phyloP scores from a whole-genome alignment of 2,888 invertebrate species.

The Cephus sareptanus region DNA sequence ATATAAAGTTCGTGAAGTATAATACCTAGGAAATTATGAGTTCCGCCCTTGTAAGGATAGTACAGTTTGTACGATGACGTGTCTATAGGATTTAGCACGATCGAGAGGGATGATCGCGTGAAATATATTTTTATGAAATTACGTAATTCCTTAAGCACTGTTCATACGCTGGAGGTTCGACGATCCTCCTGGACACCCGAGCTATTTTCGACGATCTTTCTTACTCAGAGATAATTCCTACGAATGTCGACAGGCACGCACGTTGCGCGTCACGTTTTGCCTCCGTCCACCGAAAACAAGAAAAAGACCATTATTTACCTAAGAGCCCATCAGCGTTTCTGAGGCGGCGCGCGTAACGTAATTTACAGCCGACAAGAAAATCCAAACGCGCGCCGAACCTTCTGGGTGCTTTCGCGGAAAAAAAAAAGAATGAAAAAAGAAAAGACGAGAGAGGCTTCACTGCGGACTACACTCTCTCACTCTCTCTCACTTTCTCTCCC shows the following conservation, averaged over 20 bases:
- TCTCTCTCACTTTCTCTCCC: too few relatives aligned
- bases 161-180: not conserved
- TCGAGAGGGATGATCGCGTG: not conserved
- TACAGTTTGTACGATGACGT: not conserved
- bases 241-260: not conserved
- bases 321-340: not conserved
- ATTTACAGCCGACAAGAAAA: constrained; percentile 3
- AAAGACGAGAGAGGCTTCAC: not conserved
- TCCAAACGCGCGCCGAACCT: not conserved
- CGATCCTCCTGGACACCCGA: not conserved
- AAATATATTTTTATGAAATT: not conserved
- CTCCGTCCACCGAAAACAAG: not conserved
- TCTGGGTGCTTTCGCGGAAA: not conserved
- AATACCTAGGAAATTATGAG: not conserved
- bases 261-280: not conserved
- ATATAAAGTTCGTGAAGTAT: too few relatives aligned
- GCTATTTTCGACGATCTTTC: not conserved
- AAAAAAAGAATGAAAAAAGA: not conserved
- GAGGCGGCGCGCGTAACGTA: not conserved
- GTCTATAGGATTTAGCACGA: not conserved
- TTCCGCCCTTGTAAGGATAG: not conserved
- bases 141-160: not conserved
- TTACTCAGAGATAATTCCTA: not conserved
- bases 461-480: too few relatives aligned
- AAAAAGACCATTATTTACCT: not conserved